These are phyloP conservation scores for Okapia johnstoni DNA, from an alignment of 2,113 vertebrate genomes.

Conservation along the genomic window DNA sequence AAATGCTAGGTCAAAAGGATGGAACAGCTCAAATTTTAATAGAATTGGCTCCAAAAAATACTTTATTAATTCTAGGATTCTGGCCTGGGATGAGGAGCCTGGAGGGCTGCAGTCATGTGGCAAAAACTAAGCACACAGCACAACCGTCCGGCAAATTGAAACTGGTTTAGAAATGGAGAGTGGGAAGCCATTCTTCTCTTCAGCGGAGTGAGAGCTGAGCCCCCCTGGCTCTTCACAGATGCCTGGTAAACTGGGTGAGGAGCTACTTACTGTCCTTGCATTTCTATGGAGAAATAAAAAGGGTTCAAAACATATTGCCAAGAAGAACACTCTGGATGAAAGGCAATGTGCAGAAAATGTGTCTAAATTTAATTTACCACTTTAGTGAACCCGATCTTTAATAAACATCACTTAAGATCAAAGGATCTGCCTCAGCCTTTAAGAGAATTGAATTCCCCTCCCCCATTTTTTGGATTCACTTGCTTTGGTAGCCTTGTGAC, in stretches of 20 bases:
- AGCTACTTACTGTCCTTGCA: neutral
- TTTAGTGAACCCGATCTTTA: neutral
- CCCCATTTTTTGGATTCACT: neutral
- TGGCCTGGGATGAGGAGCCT: neutral
- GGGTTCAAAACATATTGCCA: neutral
- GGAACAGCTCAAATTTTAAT: neutral
- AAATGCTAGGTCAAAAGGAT: neutral
- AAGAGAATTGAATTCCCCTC: neutral
- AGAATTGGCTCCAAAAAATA: neutral
- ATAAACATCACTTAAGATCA: slow-evolving; percentile 22
- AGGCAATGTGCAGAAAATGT: neutral
- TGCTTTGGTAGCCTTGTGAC: neutral
- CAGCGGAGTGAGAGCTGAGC: neutral
- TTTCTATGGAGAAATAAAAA: slow-evolving; percentile 7
- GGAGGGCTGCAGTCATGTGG: neutral
- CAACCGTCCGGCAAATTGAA: neutral
- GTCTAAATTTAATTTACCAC: neutral
- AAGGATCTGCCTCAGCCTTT: neutral
- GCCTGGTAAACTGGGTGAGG: neutral
- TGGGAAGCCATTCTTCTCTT: no score
- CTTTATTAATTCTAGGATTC: neutral
- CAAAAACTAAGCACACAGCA: neutral
- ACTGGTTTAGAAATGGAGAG: neutral
- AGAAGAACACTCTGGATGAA: neutral
- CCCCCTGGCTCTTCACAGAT: slow-evolving; percentile 51